Evolutionary conservation across 2,113 vertebrate genomes (phyloP).

Genomic region (Barbus barbus): DNA sequence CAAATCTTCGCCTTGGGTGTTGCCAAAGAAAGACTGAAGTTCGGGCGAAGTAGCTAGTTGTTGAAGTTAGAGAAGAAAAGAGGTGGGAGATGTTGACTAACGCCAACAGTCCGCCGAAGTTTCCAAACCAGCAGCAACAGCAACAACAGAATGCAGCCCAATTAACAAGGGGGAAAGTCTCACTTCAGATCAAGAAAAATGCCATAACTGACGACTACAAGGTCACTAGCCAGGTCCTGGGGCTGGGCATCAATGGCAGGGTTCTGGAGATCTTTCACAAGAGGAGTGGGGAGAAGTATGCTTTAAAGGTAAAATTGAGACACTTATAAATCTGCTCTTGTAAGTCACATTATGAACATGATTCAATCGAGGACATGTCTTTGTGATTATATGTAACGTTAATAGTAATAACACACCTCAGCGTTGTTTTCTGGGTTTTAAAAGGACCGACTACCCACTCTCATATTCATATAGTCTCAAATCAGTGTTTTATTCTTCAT

Average conservation of each 20-base stretch:
- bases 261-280: slow-evolving; percentile 90
- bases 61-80: slow-evolving; percentile 5
- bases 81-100: slow-evolving; percentile 77
- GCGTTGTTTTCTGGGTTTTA: not conserved
- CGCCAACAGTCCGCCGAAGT: slow-evolving; percentile 79
- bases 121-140: slow-evolving; percentile 69
- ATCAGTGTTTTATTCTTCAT: not conserved
- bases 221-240: slow-evolving; percentile 92
- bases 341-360: no score
- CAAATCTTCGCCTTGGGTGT: slow-evolving; percentile 39
- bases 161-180: slow-evolving; percentile 76
- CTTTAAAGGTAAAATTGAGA: slow-evolving; percentile 82
- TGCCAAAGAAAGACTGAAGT: slow-evolving; percentile 38
- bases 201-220: slow-evolving; percentile 95
- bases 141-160: slow-evolving; percentile 67
- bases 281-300: slow-evolving; percentile 88
- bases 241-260: slow-evolving; percentile 94
- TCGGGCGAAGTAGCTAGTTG: slow-evolving; percentile 13
- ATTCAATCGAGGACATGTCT: no score
- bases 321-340: not conserved
- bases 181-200: slow-evolving; percentile 87
- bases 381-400: not conserved
- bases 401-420: not conserved
- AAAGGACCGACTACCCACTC: not conserved
- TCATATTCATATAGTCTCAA: not conserved